Conservation (phyloP, 2,113 vertebrate species). For the Catharus minimus region DNA sequence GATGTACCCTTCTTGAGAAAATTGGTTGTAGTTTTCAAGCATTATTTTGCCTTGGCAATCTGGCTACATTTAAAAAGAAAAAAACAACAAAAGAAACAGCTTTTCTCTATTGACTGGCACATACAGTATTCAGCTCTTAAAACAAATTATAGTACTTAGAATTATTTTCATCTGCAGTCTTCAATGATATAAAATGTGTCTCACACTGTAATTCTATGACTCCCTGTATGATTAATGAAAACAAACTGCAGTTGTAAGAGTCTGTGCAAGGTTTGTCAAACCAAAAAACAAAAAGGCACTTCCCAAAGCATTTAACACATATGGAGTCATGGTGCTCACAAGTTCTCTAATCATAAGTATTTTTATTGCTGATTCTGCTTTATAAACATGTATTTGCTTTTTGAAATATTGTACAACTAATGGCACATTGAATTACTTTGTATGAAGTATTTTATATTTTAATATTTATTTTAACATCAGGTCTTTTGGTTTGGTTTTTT, state of each 20-base stretch:
- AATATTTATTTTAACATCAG: conserved; percentile 81
- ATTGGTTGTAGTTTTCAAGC: conserved; percentile 59
- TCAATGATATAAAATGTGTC: conserved; percentile 73
- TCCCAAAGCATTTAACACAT: conserved; percentile 78
- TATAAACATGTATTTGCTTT: conserved; percentile 76
- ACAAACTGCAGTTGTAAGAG: conserved; percentile 68
- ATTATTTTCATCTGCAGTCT: conserved; percentile 73
- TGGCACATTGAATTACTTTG: conserved; percentile 79
- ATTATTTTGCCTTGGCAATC: conserved; percentile 71
- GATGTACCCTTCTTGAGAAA: conserved; percentile 62
- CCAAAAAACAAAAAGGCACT: conserved; percentile 77
- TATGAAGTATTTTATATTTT: conserved; percentile 82
- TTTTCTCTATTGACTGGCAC: conserved; percentile 64
- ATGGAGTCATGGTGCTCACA: conserved; percentile 77
- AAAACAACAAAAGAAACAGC: conserved; percentile 9
- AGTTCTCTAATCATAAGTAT: conserved; percentile 72
- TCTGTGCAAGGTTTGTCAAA: conserved; percentile 77
- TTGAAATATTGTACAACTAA: conserved; percentile 79
- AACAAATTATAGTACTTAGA: conserved; percentile 71
- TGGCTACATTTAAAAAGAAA: conserved; percentile 53
- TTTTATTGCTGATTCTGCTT: conserved; percentile 75
- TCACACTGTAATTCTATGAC: conserved; percentile 78
- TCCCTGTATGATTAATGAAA: conserved; percentile 66
- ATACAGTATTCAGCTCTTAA: conserved; percentile 71
- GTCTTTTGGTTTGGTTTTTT: conserved; percentile 55